These are phyloP conservation scores for Alouatta palliata DNA, from an alignment of 2,113 vertebrate species.

Conservation along the genomic window DNA sequence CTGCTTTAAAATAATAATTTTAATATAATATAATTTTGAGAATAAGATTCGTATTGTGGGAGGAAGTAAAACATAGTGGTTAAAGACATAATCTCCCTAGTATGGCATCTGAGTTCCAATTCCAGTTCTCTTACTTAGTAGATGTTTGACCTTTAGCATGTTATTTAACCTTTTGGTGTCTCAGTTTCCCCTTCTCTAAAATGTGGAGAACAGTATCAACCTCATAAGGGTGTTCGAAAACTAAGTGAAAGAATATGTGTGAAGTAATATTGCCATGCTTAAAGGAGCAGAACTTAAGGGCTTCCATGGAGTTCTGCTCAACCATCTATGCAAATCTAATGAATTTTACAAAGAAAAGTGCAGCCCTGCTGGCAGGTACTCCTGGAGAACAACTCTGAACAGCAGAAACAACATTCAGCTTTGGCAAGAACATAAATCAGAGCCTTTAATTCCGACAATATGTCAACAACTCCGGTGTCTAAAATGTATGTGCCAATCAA, in stretches of 20 bases:
- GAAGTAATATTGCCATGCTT: neutral
- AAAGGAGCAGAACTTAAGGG: neutral
- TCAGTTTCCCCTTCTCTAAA: constrained; percentile 22
- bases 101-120: neutral
- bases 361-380: neutral
- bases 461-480: neutral
- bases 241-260: neutral
- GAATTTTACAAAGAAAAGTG: neutral
- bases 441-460: neutral
- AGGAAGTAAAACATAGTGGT: neutral
- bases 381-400: neutral
- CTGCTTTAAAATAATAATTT: neutral
- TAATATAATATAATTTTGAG: neutral
- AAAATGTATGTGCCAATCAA: neutral
- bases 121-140: neutral
- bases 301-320: neutral
- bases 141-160: neutral
- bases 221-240: neutral
- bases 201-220: neutral
- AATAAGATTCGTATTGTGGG: neutral
- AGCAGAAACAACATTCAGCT: neutral
- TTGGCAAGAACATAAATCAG: constrained; percentile 13
- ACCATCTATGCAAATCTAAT: neutral
- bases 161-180: neutral
- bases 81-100: neutral